These are phyloP conservation scores for Macropis europaea DNA, from an alignment of 2,888 invertebrate species.

Conservation along the genomic window DNA sequence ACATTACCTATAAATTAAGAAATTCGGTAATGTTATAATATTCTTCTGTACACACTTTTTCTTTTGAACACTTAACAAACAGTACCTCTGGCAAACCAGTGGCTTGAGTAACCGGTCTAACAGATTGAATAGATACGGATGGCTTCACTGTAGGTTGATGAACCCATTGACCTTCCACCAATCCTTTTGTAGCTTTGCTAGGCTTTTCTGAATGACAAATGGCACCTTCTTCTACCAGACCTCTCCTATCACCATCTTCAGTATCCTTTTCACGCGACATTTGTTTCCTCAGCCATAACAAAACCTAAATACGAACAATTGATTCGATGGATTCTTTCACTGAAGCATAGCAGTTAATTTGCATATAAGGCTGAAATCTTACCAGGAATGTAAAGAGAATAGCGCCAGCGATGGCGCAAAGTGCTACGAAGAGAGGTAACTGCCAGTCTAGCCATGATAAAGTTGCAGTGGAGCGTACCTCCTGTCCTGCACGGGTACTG, in stretches of 20 bases:
- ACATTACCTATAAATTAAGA: constrained; percentile 61
- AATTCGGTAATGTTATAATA: background rate
- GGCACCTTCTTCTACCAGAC: constrained; percentile 77
- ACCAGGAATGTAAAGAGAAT: constrained; percentile 78
- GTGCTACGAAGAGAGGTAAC: constrained; percentile 74
- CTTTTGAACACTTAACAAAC: background rate
- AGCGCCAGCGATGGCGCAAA: constrained; percentile 76
- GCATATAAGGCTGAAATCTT: constrained; percentile 37
- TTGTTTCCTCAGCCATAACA: constrained; percentile 80
- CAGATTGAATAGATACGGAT: constrained; percentile 54
- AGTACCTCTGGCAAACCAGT: constrained; percentile 70
- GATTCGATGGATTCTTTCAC: background rate
- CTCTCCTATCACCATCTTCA: constrained; percentile 78
- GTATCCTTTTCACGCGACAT: constrained; percentile 79
- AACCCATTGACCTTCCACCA: constrained; percentile 75
- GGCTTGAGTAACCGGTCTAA: constrained; percentile 45
- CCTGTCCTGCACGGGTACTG: constrained; percentile 73
- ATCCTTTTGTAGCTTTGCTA: constrained; percentile 67
- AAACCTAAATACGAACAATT: constrained; percentile 63
- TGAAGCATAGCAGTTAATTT: no score
- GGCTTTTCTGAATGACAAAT: constrained; percentile 64
- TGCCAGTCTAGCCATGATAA: constrained; percentile 78
- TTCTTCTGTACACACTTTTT: background rate
- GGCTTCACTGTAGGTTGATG: constrained; percentile 63
- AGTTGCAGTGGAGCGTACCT: constrained; percentile 72